Base-by-base conservation (phyloP, 2,888 invertebrate species). In the Lasioglossum figueresi region DNA sequence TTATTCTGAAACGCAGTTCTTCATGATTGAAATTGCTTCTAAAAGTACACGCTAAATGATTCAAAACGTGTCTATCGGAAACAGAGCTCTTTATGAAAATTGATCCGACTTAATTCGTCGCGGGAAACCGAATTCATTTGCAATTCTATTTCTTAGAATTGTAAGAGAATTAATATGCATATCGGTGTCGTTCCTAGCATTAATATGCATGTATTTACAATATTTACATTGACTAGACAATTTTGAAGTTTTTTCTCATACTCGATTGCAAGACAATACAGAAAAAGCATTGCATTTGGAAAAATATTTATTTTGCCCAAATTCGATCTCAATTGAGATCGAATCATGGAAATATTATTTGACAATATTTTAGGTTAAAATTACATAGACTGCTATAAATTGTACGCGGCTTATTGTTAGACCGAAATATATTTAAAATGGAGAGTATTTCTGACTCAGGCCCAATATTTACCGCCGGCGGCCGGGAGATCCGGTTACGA, bases 61-160 rank as follows among this genome's bases (percentile, higher is more conserved):
- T 31, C 16, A 6, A 4, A 63, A 31, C 19, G 19, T 31, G 31
- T 31, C 16, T 1, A 8, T 63, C 31, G 63, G 16, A 63, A 63
- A 63, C 6, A 19, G 31, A 27, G 8, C 8, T 31, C 2, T 31
- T 16, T 3, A 34, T 63, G 6, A 16, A 68, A 68, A 68, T 37
- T 23, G 34, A n/a, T 68, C 12, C 19, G 37, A 68, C 10, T 37
- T 4, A 68, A 23, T 37, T 40, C 14, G 40, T 40, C 5, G 43
- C 27, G 16, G 16, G 16, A 43, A 27, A 63, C 68, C 12, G 34
- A 34, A 6, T 52, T 14, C 40, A 34, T 83, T 83, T 75, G 31
- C 82, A 79, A 71, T 66, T 71, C 23, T 31, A 2, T n/a, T 74
- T 70, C 68, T 77, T 31, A 23, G 59, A 81, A 81, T 59, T 63